phyloP scores from a whole-genome alignment of 2,888 invertebrate genomes.

The Nomada ferruginata region DNA sequence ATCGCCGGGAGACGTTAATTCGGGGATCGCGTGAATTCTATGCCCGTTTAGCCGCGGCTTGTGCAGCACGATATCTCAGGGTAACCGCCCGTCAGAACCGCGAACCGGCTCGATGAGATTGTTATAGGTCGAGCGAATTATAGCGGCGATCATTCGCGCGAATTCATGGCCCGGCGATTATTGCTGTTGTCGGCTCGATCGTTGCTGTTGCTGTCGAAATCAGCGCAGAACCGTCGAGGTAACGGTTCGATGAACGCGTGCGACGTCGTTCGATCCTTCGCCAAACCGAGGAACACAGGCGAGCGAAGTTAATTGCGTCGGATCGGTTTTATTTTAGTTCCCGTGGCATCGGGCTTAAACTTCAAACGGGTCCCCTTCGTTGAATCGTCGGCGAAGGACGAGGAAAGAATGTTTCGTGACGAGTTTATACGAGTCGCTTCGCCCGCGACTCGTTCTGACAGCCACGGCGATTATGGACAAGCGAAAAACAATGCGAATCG shows the following conservation, averaged over 20 bases:
- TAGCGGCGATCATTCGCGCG: background rate
- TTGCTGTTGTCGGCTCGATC: slow-evolving; percentile 5
- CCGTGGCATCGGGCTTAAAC: background rate
- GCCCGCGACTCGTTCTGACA: background rate
- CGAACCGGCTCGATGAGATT: slow-evolving; percentile 13
- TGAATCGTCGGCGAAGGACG: slow-evolving; percentile 16
- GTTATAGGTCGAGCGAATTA: slow-evolving; percentile 21
- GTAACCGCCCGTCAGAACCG: background rate
- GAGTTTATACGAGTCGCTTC: slow-evolving; percentile 22
- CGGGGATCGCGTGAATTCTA: slow-evolving; percentile 23
- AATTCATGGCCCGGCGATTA: slow-evolving; percentile 8
- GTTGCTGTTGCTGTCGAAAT: slow-evolving; percentile 16
- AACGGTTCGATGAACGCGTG: no score
- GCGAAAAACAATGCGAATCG: slow-evolving; percentile 44
- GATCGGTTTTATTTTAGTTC: slow-evolving; percentile 34
- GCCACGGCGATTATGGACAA: background rate
- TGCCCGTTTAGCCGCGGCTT: background rate
- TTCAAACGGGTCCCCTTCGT: slow-evolving; percentile 19
- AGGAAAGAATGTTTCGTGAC: background rate
- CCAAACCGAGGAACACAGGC: background rate
- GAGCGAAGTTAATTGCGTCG: slow-evolving; percentile 14
- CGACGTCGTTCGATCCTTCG: background rate
- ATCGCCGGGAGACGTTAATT: slow-evolving; percentile 33
- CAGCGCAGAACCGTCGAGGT: background rate
- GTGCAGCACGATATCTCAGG: slow-evolving; percentile 23